phyloP scores from a whole-genome alignment of 2,113 vertebrate genomes.

The Cyrtonyx montezumae region DNA sequence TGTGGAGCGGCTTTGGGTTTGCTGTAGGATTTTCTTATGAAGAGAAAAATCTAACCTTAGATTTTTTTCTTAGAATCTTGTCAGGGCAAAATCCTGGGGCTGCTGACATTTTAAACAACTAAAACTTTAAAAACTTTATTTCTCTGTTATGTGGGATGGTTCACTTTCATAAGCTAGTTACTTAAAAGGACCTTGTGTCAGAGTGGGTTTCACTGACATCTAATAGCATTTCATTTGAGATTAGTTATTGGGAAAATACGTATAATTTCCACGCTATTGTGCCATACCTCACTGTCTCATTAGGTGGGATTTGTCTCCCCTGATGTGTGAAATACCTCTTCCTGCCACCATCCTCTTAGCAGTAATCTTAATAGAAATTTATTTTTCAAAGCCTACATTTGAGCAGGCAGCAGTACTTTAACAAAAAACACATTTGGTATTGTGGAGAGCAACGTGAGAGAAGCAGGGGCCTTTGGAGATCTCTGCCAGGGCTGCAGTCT shows the following conservation, averaged over 20 bases:
- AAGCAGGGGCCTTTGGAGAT: background rate
- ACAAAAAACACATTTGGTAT: background rate
- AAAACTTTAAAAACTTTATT: background rate
- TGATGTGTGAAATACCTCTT: background rate
- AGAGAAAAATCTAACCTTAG: background rate
- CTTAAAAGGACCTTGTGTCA: background rate
- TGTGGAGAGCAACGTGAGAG: background rate
- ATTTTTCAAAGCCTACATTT: background rate
- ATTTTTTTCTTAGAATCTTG: too few relatives aligned
- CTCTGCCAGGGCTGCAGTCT: background rate
- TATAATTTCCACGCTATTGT: background rate
- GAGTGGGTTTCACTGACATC: background rate
- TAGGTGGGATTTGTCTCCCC: background rate
- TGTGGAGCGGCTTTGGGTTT: background rate
- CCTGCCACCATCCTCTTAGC: rapidly evolving
- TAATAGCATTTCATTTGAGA: background rate
- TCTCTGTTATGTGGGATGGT: background rate
- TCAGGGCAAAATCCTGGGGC: background rate
- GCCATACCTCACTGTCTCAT: background rate
- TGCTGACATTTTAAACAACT: background rate
- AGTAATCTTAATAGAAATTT: background rate
- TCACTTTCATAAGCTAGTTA: background rate
- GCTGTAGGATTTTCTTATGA: background rate
- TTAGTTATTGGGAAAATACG: background rate
- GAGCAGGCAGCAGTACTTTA: background rate